These are phyloP conservation scores for Spheniscus mendiculus DNA, from an alignment of 2,113 vertebrate genomes.

Conservation along the genomic window DNA sequence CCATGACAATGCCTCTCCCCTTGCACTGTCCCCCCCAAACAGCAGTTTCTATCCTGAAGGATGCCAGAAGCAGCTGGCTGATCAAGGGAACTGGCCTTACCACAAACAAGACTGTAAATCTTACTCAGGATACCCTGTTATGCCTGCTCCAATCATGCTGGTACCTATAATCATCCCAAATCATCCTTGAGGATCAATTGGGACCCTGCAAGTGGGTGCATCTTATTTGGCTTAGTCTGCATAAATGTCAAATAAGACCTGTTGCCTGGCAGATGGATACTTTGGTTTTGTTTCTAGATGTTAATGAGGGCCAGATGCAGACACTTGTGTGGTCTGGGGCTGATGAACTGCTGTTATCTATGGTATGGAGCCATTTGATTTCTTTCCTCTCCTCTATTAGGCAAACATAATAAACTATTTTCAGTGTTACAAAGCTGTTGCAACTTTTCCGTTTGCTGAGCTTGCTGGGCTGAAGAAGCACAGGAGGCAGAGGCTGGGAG, in stretches of 20 bases:
- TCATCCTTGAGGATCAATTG: rapidly evolving
- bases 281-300: neutral
- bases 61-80: neutral
- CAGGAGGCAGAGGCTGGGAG: neutral
- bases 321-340: neutral
- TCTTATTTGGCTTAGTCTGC: neutral
- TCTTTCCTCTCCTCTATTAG: neutral
- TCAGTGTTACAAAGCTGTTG: neutral
- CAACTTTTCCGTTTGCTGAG: neutral
- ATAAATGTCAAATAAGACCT: neutral
- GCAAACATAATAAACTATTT: neutral
- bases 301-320: neutral
- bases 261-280: neutral
- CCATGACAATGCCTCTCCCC: neutral
- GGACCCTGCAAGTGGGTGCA: neutral
- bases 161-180: neutral
- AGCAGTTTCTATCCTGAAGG: neutral
- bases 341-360: neutral
- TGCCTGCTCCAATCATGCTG: neutral
- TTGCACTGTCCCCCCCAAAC: neutral
- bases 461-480: neutral
- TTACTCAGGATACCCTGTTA: neutral
- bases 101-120: neutral
- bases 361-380: neutral
- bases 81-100: neutral